Evolutionary conservation across 2,888 invertebrate genomes (phyloP).

Genomic region (Acronicta leporina): DNA sequence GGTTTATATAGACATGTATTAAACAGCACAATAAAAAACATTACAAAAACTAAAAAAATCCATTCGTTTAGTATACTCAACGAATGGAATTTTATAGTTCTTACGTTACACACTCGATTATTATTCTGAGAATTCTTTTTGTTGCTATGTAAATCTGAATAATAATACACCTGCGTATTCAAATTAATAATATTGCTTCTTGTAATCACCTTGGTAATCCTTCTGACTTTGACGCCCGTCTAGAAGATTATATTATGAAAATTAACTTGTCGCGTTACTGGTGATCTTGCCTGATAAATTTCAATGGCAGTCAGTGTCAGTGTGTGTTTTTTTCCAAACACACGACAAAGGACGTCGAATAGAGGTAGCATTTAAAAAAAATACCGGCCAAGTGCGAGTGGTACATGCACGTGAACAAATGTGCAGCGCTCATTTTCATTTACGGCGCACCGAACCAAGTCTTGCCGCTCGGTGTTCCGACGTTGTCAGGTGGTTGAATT

Average conservation of each 20-base stretch:
- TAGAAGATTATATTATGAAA: constrained; percentile 12
- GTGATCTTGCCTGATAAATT: constrained; percentile 9
- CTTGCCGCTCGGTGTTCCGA: no score
- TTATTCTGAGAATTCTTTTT: constrained; percentile 5
- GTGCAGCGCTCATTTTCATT: no score
- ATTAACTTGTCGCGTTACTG: not conserved
- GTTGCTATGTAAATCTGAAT: not conserved
- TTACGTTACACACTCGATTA: no score
- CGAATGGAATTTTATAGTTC: no score
- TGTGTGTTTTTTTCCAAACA: constrained; percentile 27
- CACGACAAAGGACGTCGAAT: constrained; percentile 12
- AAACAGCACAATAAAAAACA: no score
- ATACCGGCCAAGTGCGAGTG: not conserved
- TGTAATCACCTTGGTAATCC: not conserved
- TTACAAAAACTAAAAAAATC: no score
- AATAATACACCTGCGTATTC: not conserved
- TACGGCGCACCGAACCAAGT: no score
- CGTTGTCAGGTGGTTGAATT: no score
- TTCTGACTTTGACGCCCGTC: constrained; percentile 19
- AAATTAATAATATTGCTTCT: constrained; percentile 1
- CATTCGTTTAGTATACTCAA: no score
- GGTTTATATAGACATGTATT: no score
- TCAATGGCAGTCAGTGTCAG: not conserved
- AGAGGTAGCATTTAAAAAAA: not conserved
- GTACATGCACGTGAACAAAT: not conserved